Conservation (phyloP, 2,113 vertebrate species). For the Zosterops pallidus region DNA sequence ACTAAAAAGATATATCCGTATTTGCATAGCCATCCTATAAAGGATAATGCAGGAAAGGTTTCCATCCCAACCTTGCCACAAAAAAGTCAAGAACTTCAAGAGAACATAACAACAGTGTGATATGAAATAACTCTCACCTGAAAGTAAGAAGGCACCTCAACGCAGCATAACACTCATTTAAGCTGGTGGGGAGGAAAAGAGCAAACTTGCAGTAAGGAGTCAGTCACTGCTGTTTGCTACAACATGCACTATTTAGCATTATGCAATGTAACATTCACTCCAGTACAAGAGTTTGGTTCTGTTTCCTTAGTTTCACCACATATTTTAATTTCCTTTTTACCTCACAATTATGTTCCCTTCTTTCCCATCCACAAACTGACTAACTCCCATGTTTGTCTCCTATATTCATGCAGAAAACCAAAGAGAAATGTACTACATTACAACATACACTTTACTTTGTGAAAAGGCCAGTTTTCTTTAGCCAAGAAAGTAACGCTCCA, state of each 20-base stretch:
- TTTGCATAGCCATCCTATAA: background rate
- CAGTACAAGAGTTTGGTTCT: background rate
- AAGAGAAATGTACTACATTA: background rate
- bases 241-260: fast-evolving
- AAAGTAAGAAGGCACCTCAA: background rate
- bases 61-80: background rate
- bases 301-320: background rate
- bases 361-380: background rate
- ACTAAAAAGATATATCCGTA: background rate
- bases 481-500: background rate
- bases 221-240: background rate
- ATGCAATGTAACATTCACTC: background rate
- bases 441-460: background rate
- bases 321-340: background rate
- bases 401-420: background rate
- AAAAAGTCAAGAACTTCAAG: background rate
- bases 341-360: background rate
- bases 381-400: background rate
- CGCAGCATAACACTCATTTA: background rate
- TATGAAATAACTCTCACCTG: background rate
- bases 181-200: background rate
- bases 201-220: background rate
- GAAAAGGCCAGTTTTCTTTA: background rate
- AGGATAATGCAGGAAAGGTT: background rate
- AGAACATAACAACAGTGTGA: background rate